phyloP scores from a whole-genome alignment of 2,888 invertebrate genomes.

The Lasioglossum pauxillum region DNA sequence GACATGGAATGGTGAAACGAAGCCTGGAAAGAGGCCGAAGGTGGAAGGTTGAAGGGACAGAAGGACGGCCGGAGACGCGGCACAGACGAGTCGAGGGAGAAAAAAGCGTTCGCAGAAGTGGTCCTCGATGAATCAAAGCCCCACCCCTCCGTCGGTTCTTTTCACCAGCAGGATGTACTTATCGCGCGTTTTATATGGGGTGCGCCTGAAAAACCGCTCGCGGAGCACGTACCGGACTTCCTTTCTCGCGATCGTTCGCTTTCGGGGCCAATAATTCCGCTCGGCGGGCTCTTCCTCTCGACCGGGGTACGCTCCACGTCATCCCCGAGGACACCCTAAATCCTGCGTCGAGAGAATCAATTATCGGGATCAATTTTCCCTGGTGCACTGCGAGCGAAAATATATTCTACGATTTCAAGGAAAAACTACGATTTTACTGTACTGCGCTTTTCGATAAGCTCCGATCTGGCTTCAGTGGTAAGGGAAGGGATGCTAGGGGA shows the following conservation, averaged over 20 bases:
- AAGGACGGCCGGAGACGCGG: neutral
- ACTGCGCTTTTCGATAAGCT: neutral
- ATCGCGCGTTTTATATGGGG: slow-evolving; percentile 45
- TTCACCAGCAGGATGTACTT: slow-evolving; percentile 49
- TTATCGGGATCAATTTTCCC: neutral
- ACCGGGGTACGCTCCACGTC: neutral
- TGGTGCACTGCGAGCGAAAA: no score
- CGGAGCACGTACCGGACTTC: slow-evolving; percentile 33
- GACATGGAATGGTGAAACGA: slow-evolving; percentile 41
- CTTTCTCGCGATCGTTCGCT: neutral
- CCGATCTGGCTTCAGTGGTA: neutral
- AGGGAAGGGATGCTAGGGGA: neutral
- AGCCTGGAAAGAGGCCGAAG: slow-evolving; percentile 36
- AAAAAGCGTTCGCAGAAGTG: slow-evolving; percentile 61
- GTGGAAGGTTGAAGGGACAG: slow-evolving; percentile 25
- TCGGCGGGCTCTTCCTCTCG: neutral
- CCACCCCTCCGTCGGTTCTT: slow-evolving; percentile 36
- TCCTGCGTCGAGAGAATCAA: neutral
- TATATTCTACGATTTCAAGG: neutral
- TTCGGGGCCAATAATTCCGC: slow-evolving; percentile 8
- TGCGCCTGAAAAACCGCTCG: slow-evolving; percentile 31
- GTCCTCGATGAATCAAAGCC: slow-evolving; percentile 70
- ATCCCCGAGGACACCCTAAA: neutral
- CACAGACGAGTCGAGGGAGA: slow-evolving; percentile 4
- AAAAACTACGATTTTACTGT: neutral